Conservation (phyloP, 2,113 vertebrate species). For the Scomber scombrus region DNA sequence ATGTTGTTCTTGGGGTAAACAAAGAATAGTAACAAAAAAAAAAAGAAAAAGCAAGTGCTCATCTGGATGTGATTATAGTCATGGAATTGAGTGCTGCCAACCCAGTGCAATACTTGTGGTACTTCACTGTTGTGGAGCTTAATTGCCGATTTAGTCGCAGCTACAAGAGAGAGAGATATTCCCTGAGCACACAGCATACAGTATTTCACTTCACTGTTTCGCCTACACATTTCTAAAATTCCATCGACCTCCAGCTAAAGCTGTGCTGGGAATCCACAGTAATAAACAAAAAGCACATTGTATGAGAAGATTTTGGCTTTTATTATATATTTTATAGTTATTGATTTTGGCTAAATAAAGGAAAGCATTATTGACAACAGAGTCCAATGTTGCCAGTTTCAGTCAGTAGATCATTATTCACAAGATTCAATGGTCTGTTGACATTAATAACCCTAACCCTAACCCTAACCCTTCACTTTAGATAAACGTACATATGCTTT, state of each 20-base stretch:
- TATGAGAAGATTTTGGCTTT: background rate
- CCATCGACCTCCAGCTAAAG: conserved; percentile 13
- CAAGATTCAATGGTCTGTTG: background rate
- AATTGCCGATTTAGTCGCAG: conserved; percentile 1
- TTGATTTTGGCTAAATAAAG: background rate
- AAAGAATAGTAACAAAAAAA: conserved; percentile 42
- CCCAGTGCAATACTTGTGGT: conserved; percentile 8
- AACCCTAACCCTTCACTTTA: no score
- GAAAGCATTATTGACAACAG: background rate
- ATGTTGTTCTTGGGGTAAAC: conserved; percentile 70
- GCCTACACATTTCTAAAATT: conserved; percentile 14
- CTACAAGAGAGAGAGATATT: background rate
- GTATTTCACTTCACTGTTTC: conserved; percentile 1
- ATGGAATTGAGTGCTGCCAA: conserved; percentile 47
- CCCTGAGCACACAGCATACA: background rate
- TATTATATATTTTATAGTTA: background rate
- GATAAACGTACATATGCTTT: background rate
- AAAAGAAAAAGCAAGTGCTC: conserved; percentile 33
- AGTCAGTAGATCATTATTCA: background rate
- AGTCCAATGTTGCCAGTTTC: background rate
- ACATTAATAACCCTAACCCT: no score
- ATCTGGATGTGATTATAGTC: conserved; percentile 69
- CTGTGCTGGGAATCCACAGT: conserved; percentile 1
- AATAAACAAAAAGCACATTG: background rate
- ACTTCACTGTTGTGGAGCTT: conserved; percentile 40